Evolutionary conservation across 2,113 vertebrate genomes (phyloP), one percentile per base, ranked within the genome.

Genomic region (Natator depressus): DNA sequence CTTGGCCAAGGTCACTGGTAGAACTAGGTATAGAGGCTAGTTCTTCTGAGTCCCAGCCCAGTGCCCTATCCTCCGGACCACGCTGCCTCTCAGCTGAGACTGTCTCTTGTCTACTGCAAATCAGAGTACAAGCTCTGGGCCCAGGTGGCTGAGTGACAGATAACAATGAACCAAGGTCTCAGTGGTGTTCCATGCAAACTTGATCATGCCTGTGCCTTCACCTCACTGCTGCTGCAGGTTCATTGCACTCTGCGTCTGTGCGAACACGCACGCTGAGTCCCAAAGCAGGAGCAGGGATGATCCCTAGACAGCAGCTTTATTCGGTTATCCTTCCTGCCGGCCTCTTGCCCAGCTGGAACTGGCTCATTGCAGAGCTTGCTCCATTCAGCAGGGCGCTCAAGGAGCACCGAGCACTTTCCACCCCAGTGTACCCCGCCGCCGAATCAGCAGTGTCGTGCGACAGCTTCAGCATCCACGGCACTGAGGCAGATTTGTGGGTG

Each of bases 301-400:
- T 53, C 62, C 84, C 38, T 72, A 59, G 31, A 62, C 46, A 62
- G 46, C 7, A 31, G 57, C 1, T 2, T 55, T 24, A 25, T 25
- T 55, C 3, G 38, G n/a, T 85, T 62, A 76, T 51, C 49, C n/a
- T 4, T 88, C 47, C 54, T 75, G 54, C 65, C 38, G 82, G 51
- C 17, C 46, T 55, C 8, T 55, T 0, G 0, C 55, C 85, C 31
- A 76, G 6, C 59, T 42, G 14, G 13, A 17, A 2, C 49, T 51
- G 22, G 55, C 25, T 6, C 8, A 53, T 46, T 62, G 27, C 84
- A 88, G 49, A 65, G 7, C 16, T 17, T 57, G 22, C 14, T 57
- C n/a, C 10, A 10, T 79, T 46, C 49, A 50, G 69, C 3, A 42
- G 46, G 51, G 42, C 25, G 3, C 83, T 46, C 4, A 57, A 35